These are phyloP conservation scores for Microtus oregoni DNA, from an alignment of 2,113 vertebrate genomes.

Conservation along the genomic window DNA sequence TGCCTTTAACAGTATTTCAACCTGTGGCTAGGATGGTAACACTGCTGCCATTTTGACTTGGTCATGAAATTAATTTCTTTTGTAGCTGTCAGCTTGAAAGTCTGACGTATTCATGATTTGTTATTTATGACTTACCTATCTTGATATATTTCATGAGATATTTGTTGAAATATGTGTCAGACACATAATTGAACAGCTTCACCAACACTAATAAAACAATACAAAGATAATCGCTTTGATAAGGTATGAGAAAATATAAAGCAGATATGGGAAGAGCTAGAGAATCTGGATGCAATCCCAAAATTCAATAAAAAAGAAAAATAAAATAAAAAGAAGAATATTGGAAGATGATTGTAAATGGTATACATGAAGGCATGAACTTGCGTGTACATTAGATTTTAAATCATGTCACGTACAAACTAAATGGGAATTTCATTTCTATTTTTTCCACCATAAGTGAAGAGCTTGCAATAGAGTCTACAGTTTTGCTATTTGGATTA, in stretches of 20 bases:
- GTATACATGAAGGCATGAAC: not conserved
- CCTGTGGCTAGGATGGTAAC: not conserved
- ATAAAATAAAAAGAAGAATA: not conserved
- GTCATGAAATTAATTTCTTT: not conserved
- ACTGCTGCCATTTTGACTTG: not conserved
- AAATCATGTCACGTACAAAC: not conserved
- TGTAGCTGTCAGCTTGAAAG: not conserved
- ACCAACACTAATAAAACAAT: not conserved
- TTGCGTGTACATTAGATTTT: not conserved
- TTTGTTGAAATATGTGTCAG: not conserved
- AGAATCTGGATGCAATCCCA: not conserved
- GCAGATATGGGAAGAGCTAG: not conserved
- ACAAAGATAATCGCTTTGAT: not conserved
- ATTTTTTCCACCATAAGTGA: not conserved
- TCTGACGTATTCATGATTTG: not conserved
- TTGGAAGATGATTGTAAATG: not conserved
- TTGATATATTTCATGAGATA: not conserved
- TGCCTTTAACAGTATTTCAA: not conserved
- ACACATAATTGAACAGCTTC: not conserved
- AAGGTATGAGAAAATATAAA: not conserved
- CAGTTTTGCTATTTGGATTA: not conserved
- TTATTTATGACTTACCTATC: not conserved
- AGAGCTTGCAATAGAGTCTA: not conserved
- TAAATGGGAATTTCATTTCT: not conserved
- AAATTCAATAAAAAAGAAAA: not conserved